A percentile compares a stretch with the other conserved stretches of the same genome.
These are phyloP conservation scores for Ostrea edulis DNA, from an alignment of 1,140 invertebrate genomes.

Conservation along the genomic window DNA sequence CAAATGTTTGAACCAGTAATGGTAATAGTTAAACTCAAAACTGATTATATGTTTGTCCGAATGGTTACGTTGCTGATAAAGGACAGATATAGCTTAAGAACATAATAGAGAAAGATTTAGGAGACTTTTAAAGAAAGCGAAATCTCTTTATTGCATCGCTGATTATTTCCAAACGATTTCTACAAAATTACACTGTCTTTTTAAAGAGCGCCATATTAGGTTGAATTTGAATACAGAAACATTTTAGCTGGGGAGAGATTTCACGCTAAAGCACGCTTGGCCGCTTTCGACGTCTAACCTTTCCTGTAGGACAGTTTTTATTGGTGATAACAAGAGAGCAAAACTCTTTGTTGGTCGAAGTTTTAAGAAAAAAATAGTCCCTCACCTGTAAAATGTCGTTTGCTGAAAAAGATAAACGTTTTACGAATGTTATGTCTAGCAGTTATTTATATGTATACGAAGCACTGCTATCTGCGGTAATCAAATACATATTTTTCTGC, in stretches of 20 bases:
- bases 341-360: background rate
- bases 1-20: no score
- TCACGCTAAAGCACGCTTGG: constrained; percentile 11
- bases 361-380: background rate
- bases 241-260: constrained; percentile 16
- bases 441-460: background rate
- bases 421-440: no score
- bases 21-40: background rate
- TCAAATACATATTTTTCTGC: background rate
- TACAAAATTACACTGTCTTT: constrained; percentile 1
- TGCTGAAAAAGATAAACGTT: background rate
- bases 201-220: constrained; percentile 9
- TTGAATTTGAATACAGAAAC: background rate
- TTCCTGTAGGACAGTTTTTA: background rate
- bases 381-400: background rate
- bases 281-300: background rate
- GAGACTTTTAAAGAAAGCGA: constrained; percentile 2
- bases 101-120: background rate
- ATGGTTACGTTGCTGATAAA: background rate
- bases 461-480: background rate
- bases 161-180: constrained; percentile 9
- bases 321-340: background rate
- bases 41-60: background rate
- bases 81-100: background rate
- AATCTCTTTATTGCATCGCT: constrained; percentile 8